These are phyloP conservation scores for Peromyscus maniculatus DNA, from an alignment of 2,113 vertebrate species.

Conservation along the genomic window DNA sequence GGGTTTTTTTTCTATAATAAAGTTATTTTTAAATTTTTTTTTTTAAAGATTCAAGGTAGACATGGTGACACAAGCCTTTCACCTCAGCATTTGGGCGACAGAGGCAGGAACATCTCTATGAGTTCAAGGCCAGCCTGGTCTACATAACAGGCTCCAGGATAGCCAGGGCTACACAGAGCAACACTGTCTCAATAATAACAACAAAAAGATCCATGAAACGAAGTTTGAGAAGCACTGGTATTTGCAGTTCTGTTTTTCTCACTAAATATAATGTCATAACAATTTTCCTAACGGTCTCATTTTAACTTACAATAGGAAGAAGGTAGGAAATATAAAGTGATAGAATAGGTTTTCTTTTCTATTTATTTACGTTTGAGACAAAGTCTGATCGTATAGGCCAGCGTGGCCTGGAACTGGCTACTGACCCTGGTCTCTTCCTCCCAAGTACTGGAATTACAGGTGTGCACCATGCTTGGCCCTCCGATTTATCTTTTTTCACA, in stretches of 20 bases:
- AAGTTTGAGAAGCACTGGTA: background rate
- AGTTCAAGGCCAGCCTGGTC: background rate
- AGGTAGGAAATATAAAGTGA: background rate
- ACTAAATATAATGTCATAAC: background rate
- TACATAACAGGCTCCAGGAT: background rate
- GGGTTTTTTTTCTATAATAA: background rate
- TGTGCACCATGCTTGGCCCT: background rate
- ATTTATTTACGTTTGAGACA: background rate
- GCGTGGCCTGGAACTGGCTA: no score
- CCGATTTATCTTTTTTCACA: background rate
- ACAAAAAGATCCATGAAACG: constrained; percentile 17
- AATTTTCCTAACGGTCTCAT: constrained; percentile 21
- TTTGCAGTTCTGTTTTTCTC: constrained; percentile 20
- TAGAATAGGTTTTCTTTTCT: background rate
- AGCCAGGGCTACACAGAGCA: background rate
- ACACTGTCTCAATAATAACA: background rate
- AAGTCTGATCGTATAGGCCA: background rate
- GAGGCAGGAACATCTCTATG: background rate
- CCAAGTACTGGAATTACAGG: background rate
- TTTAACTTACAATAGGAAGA: constrained; percentile 13
- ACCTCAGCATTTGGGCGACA: background rate
- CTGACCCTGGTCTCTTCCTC: background rate
- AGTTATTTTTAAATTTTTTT: background rate
- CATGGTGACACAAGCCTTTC: background rate
- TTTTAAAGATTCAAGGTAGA: background rate